A percentile compares a stretch with the other conserved stretches of the same genome.
phyloP scores from a whole-genome alignment of 2,797 vertebrate genomes.

The Chaenodraco wilsoni region DNA sequence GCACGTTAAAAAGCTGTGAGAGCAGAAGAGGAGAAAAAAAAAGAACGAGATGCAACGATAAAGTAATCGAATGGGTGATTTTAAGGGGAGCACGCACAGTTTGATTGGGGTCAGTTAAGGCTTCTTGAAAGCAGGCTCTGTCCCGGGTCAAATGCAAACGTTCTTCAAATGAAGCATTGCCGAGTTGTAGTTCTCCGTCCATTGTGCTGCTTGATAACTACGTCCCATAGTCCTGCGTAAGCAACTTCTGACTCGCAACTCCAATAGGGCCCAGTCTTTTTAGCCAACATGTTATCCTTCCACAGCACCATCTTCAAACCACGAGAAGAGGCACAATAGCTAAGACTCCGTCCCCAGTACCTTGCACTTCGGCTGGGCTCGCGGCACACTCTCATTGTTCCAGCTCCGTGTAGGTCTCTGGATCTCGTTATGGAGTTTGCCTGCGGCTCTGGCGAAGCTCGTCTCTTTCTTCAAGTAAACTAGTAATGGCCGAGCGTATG shows the following conservation, averaged over 20 bases:
- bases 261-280: constrained; percentile 15
- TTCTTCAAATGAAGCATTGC: constrained; percentile 27
- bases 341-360: constrained; percentile 7
- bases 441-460: constrained; percentile 72
- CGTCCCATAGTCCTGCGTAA: neutral
- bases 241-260: constrained; percentile 2
- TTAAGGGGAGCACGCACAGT: constrained; percentile 43
- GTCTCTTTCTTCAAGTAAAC: constrained; percentile 88
- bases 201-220: constrained; percentile 20
- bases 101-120: constrained; percentile 69
- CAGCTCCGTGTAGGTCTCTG: constrained; percentile 27
- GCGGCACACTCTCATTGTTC: constrained; percentile 1
- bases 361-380: neutral
- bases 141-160: constrained; percentile 44
- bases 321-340: constrained; percentile 12
- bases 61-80: constrained; percentile 58
- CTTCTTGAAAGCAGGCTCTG: constrained; percentile 39
- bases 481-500: constrained; percentile 86
- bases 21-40: constrained; percentile 45
- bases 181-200: constrained; percentile 4
- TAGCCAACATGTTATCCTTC: constrained; percentile 10
- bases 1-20: constrained; percentile 66
- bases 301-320: constrained; percentile 13
- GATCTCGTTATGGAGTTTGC: constrained; percentile 50
- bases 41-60: constrained; percentile 60